A percentile compares a stretch with the other conserved stretches of the same genome.
These are phyloP conservation scores for Sebastes fasciatus DNA, from an alignment of 2,113 vertebrate genomes.

Conservation along the genomic window DNA sequence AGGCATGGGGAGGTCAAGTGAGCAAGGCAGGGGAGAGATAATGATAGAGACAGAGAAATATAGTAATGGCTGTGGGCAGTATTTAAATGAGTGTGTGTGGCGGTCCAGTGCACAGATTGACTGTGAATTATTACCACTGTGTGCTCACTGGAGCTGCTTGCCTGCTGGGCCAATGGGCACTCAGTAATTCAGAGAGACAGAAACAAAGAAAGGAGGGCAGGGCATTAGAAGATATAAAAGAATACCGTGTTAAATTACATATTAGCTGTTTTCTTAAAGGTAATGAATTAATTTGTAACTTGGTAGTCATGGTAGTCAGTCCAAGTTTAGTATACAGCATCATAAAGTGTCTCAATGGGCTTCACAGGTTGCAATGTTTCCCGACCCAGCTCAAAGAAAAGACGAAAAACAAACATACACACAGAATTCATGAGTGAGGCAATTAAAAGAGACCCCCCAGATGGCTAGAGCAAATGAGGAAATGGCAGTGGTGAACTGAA, in stretches of 20 bases:
- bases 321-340: not conserved
- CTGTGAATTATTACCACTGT: slow-evolving; percentile 72
- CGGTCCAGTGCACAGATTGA: slow-evolving; percentile 70
- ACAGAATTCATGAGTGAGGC: not conserved
- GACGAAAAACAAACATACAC: not conserved
- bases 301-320: not conserved
- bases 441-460: not conserved
- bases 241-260: slow-evolving; percentile 27
- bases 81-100: slow-evolving; percentile 75
- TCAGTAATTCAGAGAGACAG: slow-evolving; percentile 57
- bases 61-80: slow-evolving; percentile 67
- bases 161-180: slow-evolving; percentile 44
- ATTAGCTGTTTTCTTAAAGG: not conserved
- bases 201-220: slow-evolving; percentile 45
- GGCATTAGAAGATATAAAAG: slow-evolving; percentile 29
- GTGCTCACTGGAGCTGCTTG: slow-evolving; percentile 59
- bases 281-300: slow-evolving; percentile 15
- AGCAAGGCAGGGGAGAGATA: slow-evolving; percentile 38
- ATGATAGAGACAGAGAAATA: slow-evolving; percentile 54
- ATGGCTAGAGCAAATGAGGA: not conserved
- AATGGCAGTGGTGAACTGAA: not conserved
- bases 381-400: not conserved
- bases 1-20: slow-evolving; percentile 45
- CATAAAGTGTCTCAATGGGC: not conserved
- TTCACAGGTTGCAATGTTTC: not conserved